Evolutionary conservation across 1,140 invertebrate genomes (phyloP), one percentile per base, ranked within the genome.

Genomic region (Cryptotermes secundus): DNA sequence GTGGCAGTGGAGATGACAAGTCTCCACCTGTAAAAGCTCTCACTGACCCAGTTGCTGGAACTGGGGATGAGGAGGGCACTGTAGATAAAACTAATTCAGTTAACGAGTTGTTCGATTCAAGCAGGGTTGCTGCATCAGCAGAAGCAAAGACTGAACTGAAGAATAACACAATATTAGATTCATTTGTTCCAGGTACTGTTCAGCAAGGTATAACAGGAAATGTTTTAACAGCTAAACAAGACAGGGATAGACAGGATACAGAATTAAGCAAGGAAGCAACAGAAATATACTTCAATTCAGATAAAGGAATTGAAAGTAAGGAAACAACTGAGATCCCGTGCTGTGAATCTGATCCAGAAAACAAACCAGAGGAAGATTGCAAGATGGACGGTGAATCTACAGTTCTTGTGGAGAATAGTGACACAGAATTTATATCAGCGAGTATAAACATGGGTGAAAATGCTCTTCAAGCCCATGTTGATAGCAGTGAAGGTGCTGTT

Each of bases 361-460:
- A 35, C 12, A 34, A 81, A n/a, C 19, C 80, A 12, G 35, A 35
- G 35, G 26, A 35, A n/a, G 45, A 82, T 31, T 6, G 26, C 3
- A 31, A 49, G 3, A 34, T 26, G 34, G 81, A 42, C 10, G 14
- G 38, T 38, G 36, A 53, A 82, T 35, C 22, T 82, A n/a, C 14
- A 53, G 31, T 82, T 4, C 38, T 45, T 45, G 81, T 35, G n/a
- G 81, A 82, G 19, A 82, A 31, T 45, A 22, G 53, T 53, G 81
- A 82, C 26, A 38, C 14, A 82, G 36, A 82, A 45, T 31, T 82
- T 1, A 53, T n/a, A n/a, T 42, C 24, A 26, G 19, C 14, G 89
- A 0, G 85, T 89, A 2, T 91, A 38, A 45, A 26, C n/a, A 19
- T 42, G 10, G 59, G 1, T 72, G 59, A 72, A 72, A n/a, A n/a